Evolutionary conservation across 2,888 invertebrate genomes (phyloP).

Genomic region (Pristionchus arcanus): DNA sequence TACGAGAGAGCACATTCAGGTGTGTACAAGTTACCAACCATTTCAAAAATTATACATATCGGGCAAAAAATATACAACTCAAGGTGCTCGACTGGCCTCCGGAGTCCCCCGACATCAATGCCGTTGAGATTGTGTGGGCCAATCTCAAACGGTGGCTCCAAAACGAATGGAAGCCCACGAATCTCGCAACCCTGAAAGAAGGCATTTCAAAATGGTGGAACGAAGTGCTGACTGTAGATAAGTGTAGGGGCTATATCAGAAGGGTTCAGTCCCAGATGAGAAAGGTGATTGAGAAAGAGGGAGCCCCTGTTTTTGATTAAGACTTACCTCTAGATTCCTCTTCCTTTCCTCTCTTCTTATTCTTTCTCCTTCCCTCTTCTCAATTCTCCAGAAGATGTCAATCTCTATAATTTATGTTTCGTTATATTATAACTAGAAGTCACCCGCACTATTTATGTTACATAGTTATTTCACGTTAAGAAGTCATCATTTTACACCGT

Average conservation of each 20-base stretch:
- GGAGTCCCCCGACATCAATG: constrained; percentile 24
- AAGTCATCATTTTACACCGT: too few relatives aligned
- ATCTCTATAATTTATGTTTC: too few relatives aligned
- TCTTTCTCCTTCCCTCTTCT: too few relatives aligned
- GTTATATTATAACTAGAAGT: too few relatives aligned
- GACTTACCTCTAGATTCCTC: too few relatives aligned
- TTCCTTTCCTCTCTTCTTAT: background rate
- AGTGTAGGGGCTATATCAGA: constrained; percentile 11
- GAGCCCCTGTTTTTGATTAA: constrained; percentile 5
- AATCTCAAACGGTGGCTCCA: constrained; percentile 29
- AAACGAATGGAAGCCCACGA: background rate
- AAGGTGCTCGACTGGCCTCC: background rate
- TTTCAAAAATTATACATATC: too few relatives aligned
- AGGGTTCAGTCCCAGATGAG: background rate
- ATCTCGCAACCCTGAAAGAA: background rate
- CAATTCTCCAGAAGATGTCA: too few relatives aligned
- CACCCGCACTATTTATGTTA: too few relatives aligned
- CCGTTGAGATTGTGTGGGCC: background rate
- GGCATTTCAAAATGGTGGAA: background rate
- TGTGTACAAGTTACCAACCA: background rate
- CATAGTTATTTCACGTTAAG: too few relatives aligned
- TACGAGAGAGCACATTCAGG: background rate
- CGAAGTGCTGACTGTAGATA: background rate
- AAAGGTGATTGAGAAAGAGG: background rate
- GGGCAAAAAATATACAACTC: too few relatives aligned